These are phyloP conservation scores for Sphenodon punctatus DNA, from an alignment of 2,797 vertebrate genomes.

Conservation along the genomic window DNA sequence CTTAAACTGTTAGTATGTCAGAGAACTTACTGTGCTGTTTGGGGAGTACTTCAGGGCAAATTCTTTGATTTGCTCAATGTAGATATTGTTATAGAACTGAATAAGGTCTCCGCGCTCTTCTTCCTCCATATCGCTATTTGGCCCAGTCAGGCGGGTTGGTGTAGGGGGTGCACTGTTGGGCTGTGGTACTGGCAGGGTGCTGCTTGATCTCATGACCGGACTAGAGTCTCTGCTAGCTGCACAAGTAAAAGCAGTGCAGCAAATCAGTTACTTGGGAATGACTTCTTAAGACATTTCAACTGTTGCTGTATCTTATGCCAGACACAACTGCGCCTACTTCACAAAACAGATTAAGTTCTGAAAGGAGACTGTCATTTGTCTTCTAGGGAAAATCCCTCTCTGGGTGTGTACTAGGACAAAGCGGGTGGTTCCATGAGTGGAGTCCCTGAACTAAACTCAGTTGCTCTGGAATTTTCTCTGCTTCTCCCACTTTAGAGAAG, in stretches of 20 bases:
- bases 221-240: slow-evolving; percentile 84
- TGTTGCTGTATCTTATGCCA: too few relatives aligned
- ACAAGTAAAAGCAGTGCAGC: not conserved
- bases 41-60: slow-evolving; percentile 86
- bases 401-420: not conserved
- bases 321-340: too few relatives aligned
- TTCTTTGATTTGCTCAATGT: slow-evolving; percentile 83
- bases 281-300: accelerated
- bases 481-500: too few relatives aligned
- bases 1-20: too few relatives aligned
- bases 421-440: not conserved
- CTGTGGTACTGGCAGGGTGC: slow-evolving; percentile 85
- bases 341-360: too few relatives aligned
- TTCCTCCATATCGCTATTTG: slow-evolving; percentile 76
- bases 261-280: accelerated
- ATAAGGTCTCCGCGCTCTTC: slow-evolving; percentile 90
- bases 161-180: slow-evolving; percentile 85
- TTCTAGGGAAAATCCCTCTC: not conserved
- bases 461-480: too few relatives aligned
- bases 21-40: slow-evolving; percentile 63
- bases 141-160: slow-evolving; percentile 69
- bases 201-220: slow-evolving; percentile 86
- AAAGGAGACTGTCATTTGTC: not conserved
- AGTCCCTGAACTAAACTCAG: not conserved
- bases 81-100: slow-evolving; percentile 90